Percentiles rank a stretch among this genome's conserved stretches.
These are phyloP conservation scores for Dynastes grantii DNA, from an alignment of 2,888 invertebrate species.

Conservation along the genomic window DNA sequence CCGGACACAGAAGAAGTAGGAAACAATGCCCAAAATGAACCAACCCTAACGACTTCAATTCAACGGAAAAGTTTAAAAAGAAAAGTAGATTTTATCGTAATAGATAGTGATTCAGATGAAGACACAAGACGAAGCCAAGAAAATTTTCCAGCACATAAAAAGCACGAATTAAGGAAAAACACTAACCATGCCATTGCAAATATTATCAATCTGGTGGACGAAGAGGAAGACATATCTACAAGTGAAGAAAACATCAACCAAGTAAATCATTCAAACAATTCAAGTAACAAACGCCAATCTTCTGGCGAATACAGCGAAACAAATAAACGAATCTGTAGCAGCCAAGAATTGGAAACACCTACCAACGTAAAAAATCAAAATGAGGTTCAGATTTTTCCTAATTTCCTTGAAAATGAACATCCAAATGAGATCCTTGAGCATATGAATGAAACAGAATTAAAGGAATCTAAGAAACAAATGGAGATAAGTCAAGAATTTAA, in stretches of 20 bases:
- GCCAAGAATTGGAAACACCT: background rate
- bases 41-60: too few relatives aligned
- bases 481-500: background rate
- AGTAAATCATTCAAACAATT: background rate
- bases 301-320: background rate
- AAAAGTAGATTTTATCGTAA: conserved; percentile 6
- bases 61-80: background rate
- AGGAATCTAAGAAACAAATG: background rate
- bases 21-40: too few relatives aligned
- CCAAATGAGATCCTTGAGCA: background rate
- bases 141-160: background rate
- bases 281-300: conserved; percentile 10
- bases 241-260: background rate
- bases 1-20: background rate
- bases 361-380: background rate
- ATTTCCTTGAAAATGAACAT: background rate
- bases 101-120: conserved; percentile 37
- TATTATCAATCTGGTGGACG: conserved; percentile 23
- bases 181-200: background rate
- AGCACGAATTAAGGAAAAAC: background rate
- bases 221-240: conserved; percentile 1
- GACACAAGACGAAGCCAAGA: background rate
- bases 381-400: background rate
- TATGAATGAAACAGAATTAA: background rate
- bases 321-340: background rate